Percentiles rank a stretch among this genome's conserved stretches.
Evolutionary conservation across 2,797 vertebrate species (phyloP).

Genomic region (Selene dorsalis): DNA sequence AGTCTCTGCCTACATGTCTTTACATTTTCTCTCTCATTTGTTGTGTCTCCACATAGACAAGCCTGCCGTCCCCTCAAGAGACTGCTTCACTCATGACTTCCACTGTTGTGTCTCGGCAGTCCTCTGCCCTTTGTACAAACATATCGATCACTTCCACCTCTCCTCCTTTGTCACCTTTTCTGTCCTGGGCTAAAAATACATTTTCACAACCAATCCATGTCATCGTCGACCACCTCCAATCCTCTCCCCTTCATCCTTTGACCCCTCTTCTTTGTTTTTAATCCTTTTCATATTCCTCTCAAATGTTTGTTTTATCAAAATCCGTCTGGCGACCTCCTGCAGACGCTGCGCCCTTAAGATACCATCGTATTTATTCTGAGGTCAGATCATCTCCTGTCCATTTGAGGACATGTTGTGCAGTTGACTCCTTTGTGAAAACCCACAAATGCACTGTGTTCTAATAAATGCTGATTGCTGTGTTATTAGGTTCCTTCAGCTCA

Average conservation of each 20-base stretch:
- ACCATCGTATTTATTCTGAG: neutral
- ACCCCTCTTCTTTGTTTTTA: slow-evolving; percentile 45
- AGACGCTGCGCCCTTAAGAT: slow-evolving; percentile 31
- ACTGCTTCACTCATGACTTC: slow-evolving; percentile 72
- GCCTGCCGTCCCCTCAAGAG: slow-evolving; percentile 65
- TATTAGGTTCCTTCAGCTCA: slow-evolving; percentile 76
- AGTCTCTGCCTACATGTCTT: slow-evolving; percentile 7
- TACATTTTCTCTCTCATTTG: slow-evolving; percentile 53
- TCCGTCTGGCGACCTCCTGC: slow-evolving; percentile 14
- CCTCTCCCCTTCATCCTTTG: slow-evolving; percentile 57
- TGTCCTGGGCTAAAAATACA: slow-evolving; percentile 79
- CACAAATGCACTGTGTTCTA: slow-evolving; percentile 48
- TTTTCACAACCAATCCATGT: slow-evolving; percentile 65
- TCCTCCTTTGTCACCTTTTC: slow-evolving; percentile 73
- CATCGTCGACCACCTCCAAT: slow-evolving; percentile 44
- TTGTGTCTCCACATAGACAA: slow-evolving; percentile 53
- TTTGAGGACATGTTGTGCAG: slow-evolving; percentile 11
- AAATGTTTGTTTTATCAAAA: slow-evolving; percentile 49
- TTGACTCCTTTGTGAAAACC: slow-evolving; percentile 44
- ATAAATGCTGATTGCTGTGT: slow-evolving; percentile 75
- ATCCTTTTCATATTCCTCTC: slow-evolving; percentile 56
- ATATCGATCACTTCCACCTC: slow-evolving; percentile 81
- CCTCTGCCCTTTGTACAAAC: slow-evolving; percentile 81
- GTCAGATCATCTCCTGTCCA: slow-evolving; percentile 20
- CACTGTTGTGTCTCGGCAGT: slow-evolving; percentile 72